Conservation (phyloP, 2,888 invertebrate genomes). For the Dicranocentrus wangi region DNA sequence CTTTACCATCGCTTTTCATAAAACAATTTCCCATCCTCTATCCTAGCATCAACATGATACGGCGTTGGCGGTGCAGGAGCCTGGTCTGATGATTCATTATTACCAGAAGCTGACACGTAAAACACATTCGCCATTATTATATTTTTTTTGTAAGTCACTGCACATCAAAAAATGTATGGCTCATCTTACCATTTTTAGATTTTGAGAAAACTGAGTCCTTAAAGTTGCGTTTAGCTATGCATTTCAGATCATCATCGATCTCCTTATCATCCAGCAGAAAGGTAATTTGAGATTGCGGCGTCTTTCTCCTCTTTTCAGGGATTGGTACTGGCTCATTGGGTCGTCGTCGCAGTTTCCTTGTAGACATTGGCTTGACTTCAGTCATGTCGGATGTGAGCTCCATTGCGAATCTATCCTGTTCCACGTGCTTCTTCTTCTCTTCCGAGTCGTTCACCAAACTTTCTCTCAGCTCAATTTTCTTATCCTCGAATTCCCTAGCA, state of each 20-base stretch:
- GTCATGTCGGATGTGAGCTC: slow-evolving; percentile 92
- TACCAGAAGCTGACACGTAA: slow-evolving; percentile 6
- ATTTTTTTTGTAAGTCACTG: too few species aligned
- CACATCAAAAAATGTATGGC: neutral
- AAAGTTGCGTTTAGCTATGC: slow-evolving; percentile 79
- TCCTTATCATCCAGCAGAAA: slow-evolving; percentile 91
- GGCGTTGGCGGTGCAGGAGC: slow-evolving; percentile 29
- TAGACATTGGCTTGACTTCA: slow-evolving; percentile 96
- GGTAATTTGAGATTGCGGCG: slow-evolving; percentile 88
- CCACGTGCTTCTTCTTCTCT: slow-evolving; percentile 91
- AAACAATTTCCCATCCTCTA: slow-evolving; percentile 94
- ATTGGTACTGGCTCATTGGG: slow-evolving; percentile 94
- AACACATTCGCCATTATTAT: too few species aligned
- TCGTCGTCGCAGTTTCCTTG: slow-evolving; percentile 90
- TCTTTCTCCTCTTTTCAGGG: slow-evolving; percentile 83
- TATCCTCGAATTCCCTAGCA: slow-evolving; percentile 94
- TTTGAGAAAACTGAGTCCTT: slow-evolving; percentile 52
- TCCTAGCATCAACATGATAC: slow-evolving; percentile 83
- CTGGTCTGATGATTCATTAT: slow-evolving; percentile 2
- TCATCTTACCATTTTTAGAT: slow-evolving; percentile 31
- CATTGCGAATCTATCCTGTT: slow-evolving; percentile 89
- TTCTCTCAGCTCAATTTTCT: slow-evolving; percentile 91
- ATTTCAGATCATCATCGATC: slow-evolving; percentile 88
- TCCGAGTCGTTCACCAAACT: slow-evolving; percentile 92
- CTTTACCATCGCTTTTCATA: slow-evolving; percentile 91